These are phyloP conservation scores for Anastrepha obliqua DNA, from an alignment of 1,140 invertebrate species.

Conservation along the genomic window DNA sequence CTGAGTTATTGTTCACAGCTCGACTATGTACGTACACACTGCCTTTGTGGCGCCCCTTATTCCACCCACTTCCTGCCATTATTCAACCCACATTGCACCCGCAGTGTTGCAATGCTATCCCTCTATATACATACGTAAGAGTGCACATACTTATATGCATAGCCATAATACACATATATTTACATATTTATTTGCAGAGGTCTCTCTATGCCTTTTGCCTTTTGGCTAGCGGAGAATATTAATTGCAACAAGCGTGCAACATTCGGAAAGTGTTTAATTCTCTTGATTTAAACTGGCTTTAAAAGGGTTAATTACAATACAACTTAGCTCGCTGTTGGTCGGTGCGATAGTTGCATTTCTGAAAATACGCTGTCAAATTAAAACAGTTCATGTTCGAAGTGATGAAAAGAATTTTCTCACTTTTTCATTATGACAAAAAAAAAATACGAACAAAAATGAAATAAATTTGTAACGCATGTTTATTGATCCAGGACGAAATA, in stretches of 20 bases:
- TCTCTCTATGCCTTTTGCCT: not conserved
- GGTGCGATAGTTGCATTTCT: not conserved
- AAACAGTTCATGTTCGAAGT: slow-evolving; percentile 5
- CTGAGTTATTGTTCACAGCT: slow-evolving; percentile 22
- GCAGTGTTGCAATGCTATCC: not conserved
- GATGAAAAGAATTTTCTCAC: not conserved
- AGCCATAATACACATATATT: not conserved
- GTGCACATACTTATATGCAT: not conserved
- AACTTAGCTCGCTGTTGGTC: not conserved
- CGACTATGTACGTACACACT: not conserved
- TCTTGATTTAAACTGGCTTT: slow-evolving; percentile 28
- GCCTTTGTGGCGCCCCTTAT: not conserved
- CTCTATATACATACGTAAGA: not conserved
- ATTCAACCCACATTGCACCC: slow-evolving; percentile 41
- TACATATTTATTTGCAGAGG: slow-evolving; percentile 37
- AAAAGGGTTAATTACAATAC: slow-evolving; percentile 44
- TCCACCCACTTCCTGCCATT: not conserved
- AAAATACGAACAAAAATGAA: not conserved
- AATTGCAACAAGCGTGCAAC: slow-evolving; percentile 28
- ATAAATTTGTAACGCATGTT: not conserved
- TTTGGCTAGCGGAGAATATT: slow-evolving; percentile 16
- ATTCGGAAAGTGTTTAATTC: slow-evolving; percentile 46
- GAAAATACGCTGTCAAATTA: not conserved
- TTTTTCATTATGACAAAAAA: not conserved
- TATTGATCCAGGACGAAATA: no score